A percentile compares a stretch with the other conserved stretches of the same genome.
Conservation (phyloP, 2,113 vertebrate species). For the Ptychochromis oligacanthus region DNA sequence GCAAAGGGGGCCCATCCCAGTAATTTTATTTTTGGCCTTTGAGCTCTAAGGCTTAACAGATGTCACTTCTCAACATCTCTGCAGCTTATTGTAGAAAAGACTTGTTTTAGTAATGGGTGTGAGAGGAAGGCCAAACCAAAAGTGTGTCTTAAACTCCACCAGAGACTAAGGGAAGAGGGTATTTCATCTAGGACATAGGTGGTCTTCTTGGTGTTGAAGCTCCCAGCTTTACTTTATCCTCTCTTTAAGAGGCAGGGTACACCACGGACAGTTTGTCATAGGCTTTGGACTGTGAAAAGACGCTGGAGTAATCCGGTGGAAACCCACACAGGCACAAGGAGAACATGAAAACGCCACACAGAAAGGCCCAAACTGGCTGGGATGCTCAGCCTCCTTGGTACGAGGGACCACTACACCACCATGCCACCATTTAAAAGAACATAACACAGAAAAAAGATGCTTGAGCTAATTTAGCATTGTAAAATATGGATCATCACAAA, state of each 20-base stretch:
- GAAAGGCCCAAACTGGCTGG: background rate
- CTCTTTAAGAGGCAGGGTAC: background rate
- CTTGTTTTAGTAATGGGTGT: conserved; percentile 4
- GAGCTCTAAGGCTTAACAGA: conserved; percentile 76
- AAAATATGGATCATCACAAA: background rate
- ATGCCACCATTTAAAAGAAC: background rate
- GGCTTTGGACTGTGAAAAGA: background rate
- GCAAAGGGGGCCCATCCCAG: conserved; percentile 58
- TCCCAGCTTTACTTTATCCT: background rate
- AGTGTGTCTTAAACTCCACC: background rate
- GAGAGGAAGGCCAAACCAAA: background rate
- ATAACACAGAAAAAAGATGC: background rate
- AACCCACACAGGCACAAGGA: background rate
- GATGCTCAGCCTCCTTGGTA: background rate
- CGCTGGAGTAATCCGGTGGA: background rate
- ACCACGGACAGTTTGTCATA: background rate
- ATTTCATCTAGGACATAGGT: background rate
- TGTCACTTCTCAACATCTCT: conserved; percentile 66
- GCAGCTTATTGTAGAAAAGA: conserved; percentile 33
- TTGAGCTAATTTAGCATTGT: background rate
- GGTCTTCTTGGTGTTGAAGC: background rate
- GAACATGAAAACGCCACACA: background rate
- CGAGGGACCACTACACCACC: background rate
- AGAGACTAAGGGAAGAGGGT: background rate
- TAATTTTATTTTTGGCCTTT: conserved; percentile 78